Percentiles rank a stretch among this genome's conserved stretches.
Conservation (phyloP, 2,888 invertebrate genomes). For the Drosophila mayaguana region DNA sequence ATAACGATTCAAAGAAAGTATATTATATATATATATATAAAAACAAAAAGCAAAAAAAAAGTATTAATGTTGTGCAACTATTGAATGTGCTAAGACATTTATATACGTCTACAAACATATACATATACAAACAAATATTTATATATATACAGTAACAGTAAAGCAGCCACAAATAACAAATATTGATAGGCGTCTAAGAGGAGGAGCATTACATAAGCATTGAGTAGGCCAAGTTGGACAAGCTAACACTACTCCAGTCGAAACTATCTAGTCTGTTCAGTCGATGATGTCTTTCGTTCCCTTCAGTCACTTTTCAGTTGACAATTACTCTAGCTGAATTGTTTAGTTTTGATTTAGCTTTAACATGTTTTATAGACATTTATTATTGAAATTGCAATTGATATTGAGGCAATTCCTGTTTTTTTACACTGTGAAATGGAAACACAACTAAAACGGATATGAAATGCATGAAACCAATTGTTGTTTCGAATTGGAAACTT, state of each 20-base stretch:
- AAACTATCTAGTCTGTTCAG: background rate
- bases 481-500: conserved; percentile 56
- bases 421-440: conserved; percentile 13
- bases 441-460: conserved; percentile 42
- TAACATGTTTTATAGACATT: conserved; percentile 14
- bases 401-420: conserved; percentile 1
- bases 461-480: conserved; percentile 46
- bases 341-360: conserved; percentile 21
- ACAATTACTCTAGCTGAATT: conserved; percentile 41
- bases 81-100: conserved; percentile 77
- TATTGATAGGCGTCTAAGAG: conserved; percentile 50
- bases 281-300: conserved; percentile 4
- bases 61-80: conserved; percentile 82
- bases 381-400: conserved; percentile 5
- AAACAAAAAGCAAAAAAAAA: conserved; percentile 48
- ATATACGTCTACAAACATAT: conserved; percentile 79
- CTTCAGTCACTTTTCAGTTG: conserved; percentile 8
- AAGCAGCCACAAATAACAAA: conserved; percentile 28
- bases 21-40: conserved; percentile 38
- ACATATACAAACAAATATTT: conserved; percentile 72
- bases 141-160: conserved; percentile 54
- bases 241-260: conserved; percentile 8
- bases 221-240: background rate
- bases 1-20: conserved; percentile 44
- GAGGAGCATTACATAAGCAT: conserved; percentile 14